phyloP scores from a whole-genome alignment of 64 coral and sea anemone species.

The Montipora sp. region DNA sequence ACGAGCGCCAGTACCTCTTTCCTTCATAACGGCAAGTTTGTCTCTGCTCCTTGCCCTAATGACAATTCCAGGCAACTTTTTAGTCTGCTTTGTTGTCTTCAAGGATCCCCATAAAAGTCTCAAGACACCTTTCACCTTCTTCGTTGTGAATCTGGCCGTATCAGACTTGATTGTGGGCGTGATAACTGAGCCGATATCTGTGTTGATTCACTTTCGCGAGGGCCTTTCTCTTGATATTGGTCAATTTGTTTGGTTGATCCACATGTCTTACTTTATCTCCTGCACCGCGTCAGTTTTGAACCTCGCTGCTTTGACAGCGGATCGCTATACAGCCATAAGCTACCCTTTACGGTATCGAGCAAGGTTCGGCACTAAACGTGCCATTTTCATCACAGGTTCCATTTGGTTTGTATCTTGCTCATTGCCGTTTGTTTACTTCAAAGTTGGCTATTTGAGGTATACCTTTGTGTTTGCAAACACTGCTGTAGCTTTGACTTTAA shows the following conservation, averaged over 20 bases:
- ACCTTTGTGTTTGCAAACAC: conserved; percentile 79
- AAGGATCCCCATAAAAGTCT: too few species aligned
- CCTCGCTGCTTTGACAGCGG: conserved; percentile 40
- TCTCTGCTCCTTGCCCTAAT: too few species aligned
- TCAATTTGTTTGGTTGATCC: neutral
- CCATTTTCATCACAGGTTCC: neutral
- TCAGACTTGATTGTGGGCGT: conserved; percentile 32
- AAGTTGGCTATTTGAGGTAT: conserved; percentile 67
- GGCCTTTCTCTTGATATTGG: neutral
- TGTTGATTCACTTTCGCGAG: conserved; percentile 41
- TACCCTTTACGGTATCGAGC: conserved; percentile 49
- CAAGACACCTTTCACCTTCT: too few species aligned
- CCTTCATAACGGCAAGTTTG: too few species aligned
- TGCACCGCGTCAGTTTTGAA: conserved; percentile 51
- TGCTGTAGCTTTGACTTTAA: conserved; percentile 53
- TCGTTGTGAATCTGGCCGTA: too few species aligned
- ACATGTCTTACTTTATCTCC: conserved; percentile 60
- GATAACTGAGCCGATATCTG: conserved; percentile 43
- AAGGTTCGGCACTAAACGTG: conserved; percentile 1
- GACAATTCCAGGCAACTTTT: too few species aligned
- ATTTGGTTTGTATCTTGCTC: conserved; percentile 65
- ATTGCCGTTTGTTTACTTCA: conserved; percentile 62
- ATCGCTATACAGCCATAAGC: conserved; percentile 37
- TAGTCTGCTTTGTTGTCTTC: too few species aligned
- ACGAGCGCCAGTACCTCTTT: too few species aligned